Evolutionary conservation across 2,113 vertebrate species (phyloP).

Genomic region (Notechis scutatus): DNA sequence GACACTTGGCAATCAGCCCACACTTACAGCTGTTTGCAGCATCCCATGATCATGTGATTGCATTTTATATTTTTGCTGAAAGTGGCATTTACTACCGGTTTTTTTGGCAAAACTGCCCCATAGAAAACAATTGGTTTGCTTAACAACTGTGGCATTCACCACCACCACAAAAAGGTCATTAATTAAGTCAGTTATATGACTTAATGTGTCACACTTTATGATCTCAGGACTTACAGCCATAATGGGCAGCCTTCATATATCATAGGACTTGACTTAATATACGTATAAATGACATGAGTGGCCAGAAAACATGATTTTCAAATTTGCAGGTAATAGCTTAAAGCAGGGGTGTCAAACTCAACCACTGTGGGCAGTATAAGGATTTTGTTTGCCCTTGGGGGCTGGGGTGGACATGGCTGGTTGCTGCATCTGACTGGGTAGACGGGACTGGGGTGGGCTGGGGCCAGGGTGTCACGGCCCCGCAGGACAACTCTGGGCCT

Average conservation of each 20-base stretch:
- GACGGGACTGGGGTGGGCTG: rapidly evolving
- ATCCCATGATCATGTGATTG: background rate
- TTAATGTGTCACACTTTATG: background rate
- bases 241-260: background rate
- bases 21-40: background rate
- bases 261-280: background rate
- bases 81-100: background rate
- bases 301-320: background rate
- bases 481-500: no score
- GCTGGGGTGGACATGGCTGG: no score
- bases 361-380: no score
- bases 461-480: no score
- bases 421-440: no score
- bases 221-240: background rate
- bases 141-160: no score
- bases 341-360: no score
- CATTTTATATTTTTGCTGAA: background rate
- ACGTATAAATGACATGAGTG: background rate
- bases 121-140: background rate
- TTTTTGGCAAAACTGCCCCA: background rate
- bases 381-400: no score
- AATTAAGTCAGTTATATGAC: background rate
- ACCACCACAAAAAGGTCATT: background rate
- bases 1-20: background rate
- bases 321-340: background rate